Conservation (phyloP, 2,888 invertebrate species). For the Aromia moschata region DNA sequence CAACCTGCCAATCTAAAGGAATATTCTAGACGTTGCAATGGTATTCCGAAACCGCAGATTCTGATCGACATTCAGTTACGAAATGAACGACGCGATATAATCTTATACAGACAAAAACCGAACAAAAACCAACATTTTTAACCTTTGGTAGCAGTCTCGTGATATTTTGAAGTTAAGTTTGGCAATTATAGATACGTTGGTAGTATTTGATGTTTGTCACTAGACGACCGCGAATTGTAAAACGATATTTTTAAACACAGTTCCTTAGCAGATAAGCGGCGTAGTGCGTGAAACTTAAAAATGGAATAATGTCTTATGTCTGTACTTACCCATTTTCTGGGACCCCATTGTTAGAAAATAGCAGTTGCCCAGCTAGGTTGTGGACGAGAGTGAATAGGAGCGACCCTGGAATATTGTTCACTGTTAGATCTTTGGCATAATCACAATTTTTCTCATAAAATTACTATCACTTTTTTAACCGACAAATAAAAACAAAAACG, state of each 20-base stretch:
- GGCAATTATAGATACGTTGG: slow-evolving; percentile 12
- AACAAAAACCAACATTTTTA: too few relatives aligned
- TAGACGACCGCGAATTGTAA: slow-evolving; percentile 6
- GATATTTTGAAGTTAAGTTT: background rate
- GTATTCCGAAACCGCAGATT: background rate
- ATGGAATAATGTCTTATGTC: too few relatives aligned
- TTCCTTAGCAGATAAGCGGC: background rate
- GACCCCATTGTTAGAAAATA: slow-evolving; percentile 39
- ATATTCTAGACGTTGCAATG: slow-evolving; percentile 20
- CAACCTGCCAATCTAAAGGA: slow-evolving; percentile 7
- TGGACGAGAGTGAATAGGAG: slow-evolving; percentile 28
- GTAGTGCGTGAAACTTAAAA: too few relatives aligned
- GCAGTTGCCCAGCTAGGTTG: slow-evolving; percentile 35
- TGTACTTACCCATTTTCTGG: slow-evolving; percentile 42
- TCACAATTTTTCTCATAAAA: slow-evolving; percentile 39
- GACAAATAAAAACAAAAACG: slow-evolving; percentile 21
- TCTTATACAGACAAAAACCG: too few relatives aligned
- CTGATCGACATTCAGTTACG: background rate
- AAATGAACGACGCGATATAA: background rate
- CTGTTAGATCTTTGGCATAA: slow-evolving; percentile 45
- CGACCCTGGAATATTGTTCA: slow-evolving; percentile 45
- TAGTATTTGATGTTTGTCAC: slow-evolving; percentile 15
- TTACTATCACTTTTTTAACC: slow-evolving; percentile 24
- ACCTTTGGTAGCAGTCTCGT: background rate
- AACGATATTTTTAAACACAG: slow-evolving; percentile 4